These are phyloP conservation scores for Arbacia lixula DNA, from an alignment of 53 echinoderm and acorn worm species.

Conservation along the genomic window DNA sequence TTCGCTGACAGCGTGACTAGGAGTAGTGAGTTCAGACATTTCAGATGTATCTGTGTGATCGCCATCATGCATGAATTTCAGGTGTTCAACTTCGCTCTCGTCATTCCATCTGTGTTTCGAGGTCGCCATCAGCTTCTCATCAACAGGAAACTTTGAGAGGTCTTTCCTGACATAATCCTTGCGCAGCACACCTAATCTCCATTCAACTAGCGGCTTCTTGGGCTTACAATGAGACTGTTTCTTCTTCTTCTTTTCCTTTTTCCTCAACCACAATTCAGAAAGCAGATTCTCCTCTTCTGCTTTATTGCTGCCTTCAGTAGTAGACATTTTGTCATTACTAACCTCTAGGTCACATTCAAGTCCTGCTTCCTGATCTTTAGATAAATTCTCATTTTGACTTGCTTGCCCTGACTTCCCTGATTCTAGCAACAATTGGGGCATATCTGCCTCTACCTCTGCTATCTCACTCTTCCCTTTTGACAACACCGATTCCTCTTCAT, in stretches of 20 bases:
- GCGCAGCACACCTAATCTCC: slow-evolving; percentile 48
- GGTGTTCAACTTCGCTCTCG: slow-evolving; percentile 49
- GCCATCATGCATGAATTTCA: slow-evolving; percentile 12
- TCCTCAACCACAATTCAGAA: slow-evolving; percentile 43
- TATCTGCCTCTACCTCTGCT: slow-evolving; percentile 50
- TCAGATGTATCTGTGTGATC: slow-evolving; percentile 29
- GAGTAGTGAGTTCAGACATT: slow-evolving; percentile 10
- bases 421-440: slow-evolving; percentile 39
- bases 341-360: no score
- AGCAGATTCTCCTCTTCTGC: slow-evolving; percentile 52
- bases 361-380: no score
- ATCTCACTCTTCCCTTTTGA: slow-evolving; percentile 17
- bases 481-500: background rate
- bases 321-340: background rate
- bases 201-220: slow-evolving; percentile 44
- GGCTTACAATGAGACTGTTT: slow-evolving; percentile 32
- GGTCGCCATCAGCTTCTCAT: slow-evolving; percentile 47
- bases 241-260: slow-evolving; percentile 51
- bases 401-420: background rate
- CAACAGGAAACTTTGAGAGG: slow-evolving; percentile 38
- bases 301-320: slow-evolving; percentile 32
- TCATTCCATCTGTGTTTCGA: slow-evolving; percentile 37
- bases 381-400: slow-evolving; percentile 15
- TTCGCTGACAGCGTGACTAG: background rate
- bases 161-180: slow-evolving; percentile 41